Evolutionary conservation across 1,140 invertebrate species (phyloP).

Genomic region (Psilanteris sp.): DNA sequence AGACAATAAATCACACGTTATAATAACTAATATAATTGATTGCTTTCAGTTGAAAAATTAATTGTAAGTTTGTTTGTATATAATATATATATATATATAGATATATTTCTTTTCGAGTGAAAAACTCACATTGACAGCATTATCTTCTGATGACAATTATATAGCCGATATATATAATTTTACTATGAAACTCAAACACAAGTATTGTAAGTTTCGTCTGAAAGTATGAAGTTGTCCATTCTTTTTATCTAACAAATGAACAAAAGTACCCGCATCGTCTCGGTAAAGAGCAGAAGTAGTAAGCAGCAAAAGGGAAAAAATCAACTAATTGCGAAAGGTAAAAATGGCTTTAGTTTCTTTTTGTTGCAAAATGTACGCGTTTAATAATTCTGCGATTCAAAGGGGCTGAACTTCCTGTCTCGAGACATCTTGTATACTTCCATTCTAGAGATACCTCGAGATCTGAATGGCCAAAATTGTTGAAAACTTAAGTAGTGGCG

Average conservation of each 20-base stretch:
- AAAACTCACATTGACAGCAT: conserved; percentile 2
- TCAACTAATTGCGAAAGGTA: conserved; percentile 59
- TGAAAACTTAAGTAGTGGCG: conserved; percentile 62
- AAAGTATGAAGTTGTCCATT: conserved; percentile 23
- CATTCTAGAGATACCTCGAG: conserved; percentile 46
- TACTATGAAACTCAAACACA: conserved; percentile 24
- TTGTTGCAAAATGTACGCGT: conserved; percentile 56
- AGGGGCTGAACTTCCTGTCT: conserved; percentile 50
- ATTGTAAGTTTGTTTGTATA: too few relatives aligned
- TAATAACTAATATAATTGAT: conserved; percentile 5
- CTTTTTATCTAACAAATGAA: conserved; percentile 53
- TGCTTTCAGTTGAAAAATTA: background rate
- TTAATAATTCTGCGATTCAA: conserved; percentile 61
- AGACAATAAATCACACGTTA: conserved; percentile 1
- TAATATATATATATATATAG: too few relatives aligned
- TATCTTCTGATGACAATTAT: conserved; percentile 22
- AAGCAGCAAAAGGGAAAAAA: conserved; percentile 51
- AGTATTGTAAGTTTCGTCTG: conserved; percentile 32
- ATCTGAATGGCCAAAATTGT: conserved; percentile 62
- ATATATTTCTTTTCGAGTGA: background rate
- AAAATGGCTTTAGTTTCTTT: conserved; percentile 59
- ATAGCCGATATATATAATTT: conserved; percentile 27
- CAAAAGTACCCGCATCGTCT: conserved; percentile 59
- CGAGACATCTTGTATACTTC: conserved; percentile 55
- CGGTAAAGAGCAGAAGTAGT: conserved; percentile 54